Base-by-base conservation (phyloP, 2,113 vertebrate species). In the Delphinapterus leucas region DNA sequence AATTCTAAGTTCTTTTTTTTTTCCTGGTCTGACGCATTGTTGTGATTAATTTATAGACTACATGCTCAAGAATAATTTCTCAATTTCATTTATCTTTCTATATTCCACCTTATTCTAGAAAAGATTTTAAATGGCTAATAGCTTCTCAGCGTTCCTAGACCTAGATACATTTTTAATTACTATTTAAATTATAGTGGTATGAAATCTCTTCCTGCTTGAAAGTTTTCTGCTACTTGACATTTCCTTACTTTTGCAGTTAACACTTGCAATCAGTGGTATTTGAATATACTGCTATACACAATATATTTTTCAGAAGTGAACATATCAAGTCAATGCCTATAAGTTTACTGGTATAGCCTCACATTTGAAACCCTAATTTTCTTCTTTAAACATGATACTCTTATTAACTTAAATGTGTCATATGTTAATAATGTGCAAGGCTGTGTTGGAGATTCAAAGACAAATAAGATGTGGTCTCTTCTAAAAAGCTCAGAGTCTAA, bases 301-400 rank as follows among this genome's bases (percentile, higher is more conserved):
- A 84, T 44, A 38, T n/a, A 90, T 68, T 80, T 84, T 91, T 88
- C 82, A 93, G 65, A 85, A 79, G 33, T 55, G 17, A 90, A 14
- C n/a, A 41, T 28, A 70, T 44, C 58, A 38, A 63, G 28, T 94
- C 79, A 96, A 58, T 41, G 11, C 17, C 65, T 76, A 44, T 58
- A 70, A 93, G 63, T n/a, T 92, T 53, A 90, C 47, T 83, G 58
- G 26, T 71, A 60, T 25, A 26, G 10, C 26, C 41, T 94, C 80
- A 87, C 33, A 96, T 36, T 7, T 74, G 21, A 97, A 95, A 61
- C 23, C 28, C 33, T 49, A 81, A 71, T 80, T 83, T 97, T 90
- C 58, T 70, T 90, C 63, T 96, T 95, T 91, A 91, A 91, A 96
- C 18, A 5, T 88, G 23, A 96, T 80, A 89, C 88, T 67, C 60